Evolutionary conservation across 2,888 invertebrate species (phyloP), one percentile per base, ranked within the genome.

Genomic region (Mythimna impura): DNA sequence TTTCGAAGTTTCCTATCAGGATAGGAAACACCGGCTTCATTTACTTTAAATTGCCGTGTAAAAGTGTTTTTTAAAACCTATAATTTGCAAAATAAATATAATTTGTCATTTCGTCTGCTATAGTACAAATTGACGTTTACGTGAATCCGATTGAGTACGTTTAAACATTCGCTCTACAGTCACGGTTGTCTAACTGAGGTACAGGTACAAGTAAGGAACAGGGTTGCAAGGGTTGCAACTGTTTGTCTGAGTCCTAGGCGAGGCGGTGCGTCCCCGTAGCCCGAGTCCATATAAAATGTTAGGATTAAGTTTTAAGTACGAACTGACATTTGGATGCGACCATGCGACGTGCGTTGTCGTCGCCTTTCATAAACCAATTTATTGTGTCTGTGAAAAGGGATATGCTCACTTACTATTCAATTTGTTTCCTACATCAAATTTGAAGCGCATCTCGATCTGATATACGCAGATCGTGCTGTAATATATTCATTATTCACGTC

Each of bases 401-500:
- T 64, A 60, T 69, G 20, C 47, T 65, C 60, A 65, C 54, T 67
- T 61, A 47, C 20, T 22, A 14, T 30, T 50, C 12, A 34, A 62
- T 79, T 50, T 40, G 9, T 30, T 54, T 30, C 43, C 14, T 47
- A 69, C 10, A 22, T 78, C 43, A 72, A 52, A 69, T 47, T 64
- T 30, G 64, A 66, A 66, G 12, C 30, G 8, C 43, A 80, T 77
- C 10, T 20, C 12, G 52, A 43, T 36, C 50, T 25, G 43, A 50
- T 71, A 14, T 50, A 68, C n/a, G 20, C 36, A 62, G 61, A 71
- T 68, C 34, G 74, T 65, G 67, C 20, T 40, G 36, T 69, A 62
- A 63, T 69, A 66, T 73, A 61, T 61, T 61, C 61, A 40, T 17
- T 61, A 74, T 72, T 77, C 81, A 72, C 58, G 61, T 75, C 63